phyloP scores from a whole-genome alignment of 1,140 invertebrate species.

The Pogonognathellus flavescens region DNA sequence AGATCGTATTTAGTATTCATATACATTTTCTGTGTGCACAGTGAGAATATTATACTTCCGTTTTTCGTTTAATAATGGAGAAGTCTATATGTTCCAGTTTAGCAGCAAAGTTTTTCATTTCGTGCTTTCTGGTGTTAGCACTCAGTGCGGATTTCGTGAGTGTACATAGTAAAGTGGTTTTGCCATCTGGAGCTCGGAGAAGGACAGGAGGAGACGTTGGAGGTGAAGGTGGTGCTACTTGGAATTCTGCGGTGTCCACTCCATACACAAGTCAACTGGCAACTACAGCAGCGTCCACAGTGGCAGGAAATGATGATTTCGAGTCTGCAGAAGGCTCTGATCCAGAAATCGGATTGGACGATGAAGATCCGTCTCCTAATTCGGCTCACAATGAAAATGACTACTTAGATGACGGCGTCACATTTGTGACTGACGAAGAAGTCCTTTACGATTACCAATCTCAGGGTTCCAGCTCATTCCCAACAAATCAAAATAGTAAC shows the following conservation, averaged over 20 bases:
- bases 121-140: background rate
- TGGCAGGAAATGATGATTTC: background rate
- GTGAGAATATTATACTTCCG: too few species aligned
- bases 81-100: background rate
- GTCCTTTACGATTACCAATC: background rate
- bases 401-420: constrained; percentile 27
- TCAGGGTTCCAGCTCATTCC: background rate
- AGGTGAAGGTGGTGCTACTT: background rate
- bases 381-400: constrained; percentile 5
- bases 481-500: background rate
- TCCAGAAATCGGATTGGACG: background rate
- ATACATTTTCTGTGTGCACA: too few species aligned
- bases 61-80: too few species aligned
- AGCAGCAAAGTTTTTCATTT: background rate
- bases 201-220: background rate
- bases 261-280: background rate
- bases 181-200: background rate
- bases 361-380: background rate
- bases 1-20: too few species aligned
- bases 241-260: background rate
- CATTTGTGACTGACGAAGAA: constrained; percentile 20
- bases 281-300: too few species aligned
- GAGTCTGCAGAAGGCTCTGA: background rate
- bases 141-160: background rate
- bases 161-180: background rate